Base-by-base conservation (phyloP, 2,888 invertebrate genomes). In the Gasteruption jaculator region DNA sequence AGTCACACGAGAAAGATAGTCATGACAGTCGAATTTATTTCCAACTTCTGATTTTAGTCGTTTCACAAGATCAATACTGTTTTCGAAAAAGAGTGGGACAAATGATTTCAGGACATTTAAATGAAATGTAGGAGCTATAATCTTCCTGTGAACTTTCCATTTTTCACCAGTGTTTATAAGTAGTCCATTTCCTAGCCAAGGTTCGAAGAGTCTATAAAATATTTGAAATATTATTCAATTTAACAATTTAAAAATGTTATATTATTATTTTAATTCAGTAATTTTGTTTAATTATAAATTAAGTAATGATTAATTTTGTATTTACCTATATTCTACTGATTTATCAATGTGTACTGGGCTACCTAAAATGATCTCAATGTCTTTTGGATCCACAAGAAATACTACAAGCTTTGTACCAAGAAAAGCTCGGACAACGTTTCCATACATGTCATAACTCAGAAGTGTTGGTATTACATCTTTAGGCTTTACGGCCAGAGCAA, bases 71-170 rank as follows among this genome's bases (percentile, higher is more conserved):
- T 68, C 68, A 10, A 58, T 45, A 38, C 76, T 74, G 50, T 76
- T 76, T 37, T 71, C 67, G 47, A 74, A 74, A 50, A 76, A 76
- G 2, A 73, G 59, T 1, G 74, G 74, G n/a, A 76, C 72, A 50
- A 76, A 76, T 0, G 74, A 71, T 49, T 76, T 76, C n/a, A 76
- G 53, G 7, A 76, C 68, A 42, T 70, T 74, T 47, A 73, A 52
- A 43, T 76, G 76, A 56, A 76, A 76, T 2, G 76, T 73, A 0
- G 76, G 76, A 0, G 76, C 76, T 40, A 76, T 76, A 50, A 75
- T 68, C 57, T 76, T 76, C 22, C 76, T 65, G 43, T 76, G 76
- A 1, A 67, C 54, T 34, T 68, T 63, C 76, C 76, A 76, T 57
- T 74, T 76, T 20, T 74, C 69, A 1, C 76, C 76, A 0, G 58